phyloP scores from a whole-genome alignment of 2,888 invertebrate genomes.

The Eumacrocentrus americanus region DNA sequence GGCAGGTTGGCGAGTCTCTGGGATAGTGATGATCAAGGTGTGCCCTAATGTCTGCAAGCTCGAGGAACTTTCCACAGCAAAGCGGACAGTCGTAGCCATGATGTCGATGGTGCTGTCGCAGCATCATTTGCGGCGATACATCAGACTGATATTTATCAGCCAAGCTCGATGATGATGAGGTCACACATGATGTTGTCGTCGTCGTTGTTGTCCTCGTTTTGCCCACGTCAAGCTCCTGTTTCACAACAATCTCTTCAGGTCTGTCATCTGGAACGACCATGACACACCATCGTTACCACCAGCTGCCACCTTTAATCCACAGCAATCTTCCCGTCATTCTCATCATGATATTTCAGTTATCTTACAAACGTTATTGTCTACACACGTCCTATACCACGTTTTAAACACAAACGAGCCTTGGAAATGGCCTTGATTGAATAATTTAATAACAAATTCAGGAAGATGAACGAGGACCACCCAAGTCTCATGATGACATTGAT shows the following conservation, averaged over 20 bases:
- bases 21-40: conserved; percentile 86
- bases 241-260: neutral
- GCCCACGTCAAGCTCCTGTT: too few relatives aligned
- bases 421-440: too few relatives aligned
- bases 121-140: too few relatives aligned
- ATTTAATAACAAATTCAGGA: too few relatives aligned
- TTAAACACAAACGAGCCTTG: neutral
- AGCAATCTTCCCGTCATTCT: conserved; percentile 28
- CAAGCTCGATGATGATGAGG: conserved; percentile 29
- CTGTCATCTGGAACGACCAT: neutral
- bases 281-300: too few relatives aligned
- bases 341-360: conserved; percentile 5
- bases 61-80: conserved; percentile 72
- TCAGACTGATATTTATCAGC: conserved; percentile 55
- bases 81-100: conserved; percentile 73
- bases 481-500: conserved; percentile 47
- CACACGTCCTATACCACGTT: neutral
- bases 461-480: conserved; percentile 28
- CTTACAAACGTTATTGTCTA: neutral
- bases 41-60: conserved; percentile 72
- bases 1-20: conserved; percentile 82
- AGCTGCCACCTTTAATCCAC: conserved; percentile 56
- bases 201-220: too few relatives aligned
- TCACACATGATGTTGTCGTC: too few relatives aligned
- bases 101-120: conserved; percentile 55